These are phyloP conservation scores for Eptesicus fuscus DNA, from an alignment of 2,113 vertebrate genomes.

Conservation along the genomic window DNA sequence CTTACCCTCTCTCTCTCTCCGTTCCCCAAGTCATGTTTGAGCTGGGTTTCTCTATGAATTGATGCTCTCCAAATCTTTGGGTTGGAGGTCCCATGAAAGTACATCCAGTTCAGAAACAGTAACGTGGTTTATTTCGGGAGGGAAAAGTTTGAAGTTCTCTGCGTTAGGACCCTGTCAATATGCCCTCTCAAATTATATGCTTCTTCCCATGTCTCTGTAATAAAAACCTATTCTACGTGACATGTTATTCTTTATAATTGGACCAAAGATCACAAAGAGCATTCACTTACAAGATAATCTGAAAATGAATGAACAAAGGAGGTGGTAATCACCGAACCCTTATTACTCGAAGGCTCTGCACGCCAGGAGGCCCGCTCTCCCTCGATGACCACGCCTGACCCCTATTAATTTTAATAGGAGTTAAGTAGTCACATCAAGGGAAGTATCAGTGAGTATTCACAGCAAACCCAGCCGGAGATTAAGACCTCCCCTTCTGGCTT, in stretches of 20 bases:
- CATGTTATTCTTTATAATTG: conserved; percentile 83
- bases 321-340: conserved; percentile 82
- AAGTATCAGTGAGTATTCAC: conserved; percentile 57
- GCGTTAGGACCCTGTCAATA: conserved; percentile 73
- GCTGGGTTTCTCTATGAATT: neutral
- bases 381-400: conserved; percentile 81
- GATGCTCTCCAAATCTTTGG: neutral
- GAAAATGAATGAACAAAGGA: conserved; percentile 87
- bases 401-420: conserved; percentile 88
- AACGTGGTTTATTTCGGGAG: neutral
- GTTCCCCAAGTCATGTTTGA: rapidly evolving
- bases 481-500: conserved; percentile 84
- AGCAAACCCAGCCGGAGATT: conserved; percentile 77
- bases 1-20: too few species aligned
- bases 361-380: conserved; percentile 79
- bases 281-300: conserved; percentile 85
- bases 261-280: conserved; percentile 80
- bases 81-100: neutral
- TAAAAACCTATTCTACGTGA: conserved; percentile 79
- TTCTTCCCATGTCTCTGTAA: conserved; percentile 74
- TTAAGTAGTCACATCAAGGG: conserved; percentile 82
- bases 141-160: conserved; percentile 14
- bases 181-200: conserved; percentile 64
- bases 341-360: conserved; percentile 80
- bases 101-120: neutral